Evolutionary conservation across 2,797 vertebrate genomes (phyloP), one percentile per base, ranked within the genome.

Genomic region (Lutjanus campechanus): DNA sequence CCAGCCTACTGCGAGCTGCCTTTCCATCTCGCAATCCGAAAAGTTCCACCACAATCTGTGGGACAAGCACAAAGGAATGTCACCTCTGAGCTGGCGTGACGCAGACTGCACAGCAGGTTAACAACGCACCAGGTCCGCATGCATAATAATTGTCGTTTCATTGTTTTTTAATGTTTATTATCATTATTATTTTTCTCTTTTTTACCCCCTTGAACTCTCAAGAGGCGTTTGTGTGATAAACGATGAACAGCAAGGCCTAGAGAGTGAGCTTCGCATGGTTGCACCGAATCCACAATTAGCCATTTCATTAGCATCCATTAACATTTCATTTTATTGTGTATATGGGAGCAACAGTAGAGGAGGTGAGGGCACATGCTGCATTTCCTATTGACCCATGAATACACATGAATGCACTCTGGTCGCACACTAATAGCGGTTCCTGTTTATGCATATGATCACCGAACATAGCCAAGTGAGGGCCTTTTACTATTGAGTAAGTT

Each of bases 301-400:
- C 91, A 93, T 95, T 94, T 95, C 91, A 95, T 95, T 94, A 95
- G 92, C 91, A 95, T 94, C 91, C 89, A 94, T 95, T 95, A 94
- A 91, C 93, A 94, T 94, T 95, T 93, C 87, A 94, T 94, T 93
- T 94, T 88, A 92, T 90, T 85, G 89, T 91, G 89, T 90, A 89
- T 91, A 87, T 69, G 89, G 88, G 91, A 86, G 88, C 86, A 86
- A 88, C 89, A 71, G 85, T 46, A 76, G 80, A 84, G 81, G 83
- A 89, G 86, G 85, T 84, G 85, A 88, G 79, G 90, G 85, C 91
- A 93, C 73, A 86, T 80, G 78, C 82, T 77, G 74, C 85, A 63
- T 91, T 93, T 87, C 75, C 76, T 75, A 84, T 15, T 94, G 92
- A 94, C 92, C 93, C 90, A 76, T 94, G 85, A 93, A 92, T 72